Evolutionary conservation across 2,797 vertebrate genomes (phyloP).

Genomic region (Phrynocephalus guinanensis): DNA sequence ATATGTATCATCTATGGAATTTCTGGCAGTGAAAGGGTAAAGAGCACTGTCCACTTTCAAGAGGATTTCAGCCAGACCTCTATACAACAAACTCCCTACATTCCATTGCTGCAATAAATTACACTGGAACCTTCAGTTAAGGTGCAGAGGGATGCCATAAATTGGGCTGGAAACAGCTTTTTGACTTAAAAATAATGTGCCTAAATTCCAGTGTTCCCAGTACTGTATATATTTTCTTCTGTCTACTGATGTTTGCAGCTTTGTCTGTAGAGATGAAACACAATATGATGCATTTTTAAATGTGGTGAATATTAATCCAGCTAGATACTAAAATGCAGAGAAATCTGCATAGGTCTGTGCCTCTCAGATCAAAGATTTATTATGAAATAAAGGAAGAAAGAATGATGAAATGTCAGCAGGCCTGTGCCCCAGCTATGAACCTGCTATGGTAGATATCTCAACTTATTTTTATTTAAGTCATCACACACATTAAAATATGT

Average conservation of each 20-base stretch:
- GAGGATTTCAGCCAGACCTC: constrained; percentile 90
- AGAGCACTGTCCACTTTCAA: constrained; percentile 77
- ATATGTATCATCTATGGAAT: constrained; percentile 50
- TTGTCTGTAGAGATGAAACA: constrained; percentile 74
- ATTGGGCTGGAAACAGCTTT: constrained; percentile 88
- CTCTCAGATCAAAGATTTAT: constrained; percentile 79
- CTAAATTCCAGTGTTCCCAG: constrained; percentile 84
- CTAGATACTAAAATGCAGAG: constrained; percentile 70
- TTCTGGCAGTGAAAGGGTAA: constrained; percentile 19
- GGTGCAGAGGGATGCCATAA: constrained; percentile 92
- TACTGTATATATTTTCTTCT: constrained; percentile 79
- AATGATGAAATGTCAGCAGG: constrained; percentile 70
- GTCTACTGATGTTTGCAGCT: constrained; percentile 70
- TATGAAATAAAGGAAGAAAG: constrained; percentile 75
- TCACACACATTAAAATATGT: constrained; percentile 47
- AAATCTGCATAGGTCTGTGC: constrained; percentile 78
- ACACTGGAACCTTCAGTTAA: constrained; percentile 88
- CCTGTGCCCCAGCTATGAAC: constrained; percentile 63
- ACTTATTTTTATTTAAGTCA: constrained; percentile 57
- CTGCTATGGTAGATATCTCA: constrained; percentile 56
- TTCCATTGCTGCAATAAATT: constrained; percentile 94
- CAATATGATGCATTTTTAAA: constrained; percentile 70
- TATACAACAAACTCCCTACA: constrained; percentile 91
- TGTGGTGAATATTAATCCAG: constrained; percentile 73
- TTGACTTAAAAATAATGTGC: constrained; percentile 93